Evolutionary conservation across 2,888 invertebrate species (phyloP).

Genomic region (Cheilosia scutellata): DNA sequence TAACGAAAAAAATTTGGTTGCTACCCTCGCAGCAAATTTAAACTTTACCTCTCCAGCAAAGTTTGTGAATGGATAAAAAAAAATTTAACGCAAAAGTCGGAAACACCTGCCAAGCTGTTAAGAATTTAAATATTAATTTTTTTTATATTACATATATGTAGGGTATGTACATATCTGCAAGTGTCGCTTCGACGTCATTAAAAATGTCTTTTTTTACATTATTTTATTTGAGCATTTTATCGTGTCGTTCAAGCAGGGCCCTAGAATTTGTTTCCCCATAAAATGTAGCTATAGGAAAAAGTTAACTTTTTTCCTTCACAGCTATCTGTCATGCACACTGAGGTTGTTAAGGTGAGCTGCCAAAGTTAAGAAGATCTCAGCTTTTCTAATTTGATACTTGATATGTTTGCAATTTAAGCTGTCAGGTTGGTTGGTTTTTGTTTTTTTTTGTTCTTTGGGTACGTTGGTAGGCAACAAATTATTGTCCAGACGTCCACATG

Average conservation of each 20-base stretch:
- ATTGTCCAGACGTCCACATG: not conserved
- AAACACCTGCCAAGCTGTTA: constrained; percentile 22
- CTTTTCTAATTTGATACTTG: constrained; percentile 21
- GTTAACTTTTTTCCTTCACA: not conserved
- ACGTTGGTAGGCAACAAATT: not conserved
- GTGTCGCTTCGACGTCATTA: constrained; percentile 6
- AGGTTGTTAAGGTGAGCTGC: not conserved
- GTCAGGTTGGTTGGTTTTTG: not conserved
- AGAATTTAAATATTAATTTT: constrained; percentile 28
- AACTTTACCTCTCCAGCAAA: not conserved
- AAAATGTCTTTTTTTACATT: not conserved
- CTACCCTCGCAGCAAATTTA: not conserved
- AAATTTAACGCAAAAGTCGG: constrained; percentile 11
- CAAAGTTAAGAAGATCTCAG: constrained; percentile 5
- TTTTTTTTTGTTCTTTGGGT: not conserved
- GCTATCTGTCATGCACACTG: not conserved
- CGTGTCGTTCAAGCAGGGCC: not conserved
- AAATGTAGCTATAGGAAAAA: not conserved
- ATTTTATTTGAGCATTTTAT: not conserved
- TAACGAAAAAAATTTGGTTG: not conserved
- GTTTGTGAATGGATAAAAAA: not conserved
- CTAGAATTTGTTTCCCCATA: not conserved
- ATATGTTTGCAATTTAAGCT: constrained; percentile 6
- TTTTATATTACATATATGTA: not conserved
- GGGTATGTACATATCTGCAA: not conserved